phyloP scores from a whole-genome alignment of 1,140 invertebrate genomes.

The Macrobrachium rosenbergii region DNA sequence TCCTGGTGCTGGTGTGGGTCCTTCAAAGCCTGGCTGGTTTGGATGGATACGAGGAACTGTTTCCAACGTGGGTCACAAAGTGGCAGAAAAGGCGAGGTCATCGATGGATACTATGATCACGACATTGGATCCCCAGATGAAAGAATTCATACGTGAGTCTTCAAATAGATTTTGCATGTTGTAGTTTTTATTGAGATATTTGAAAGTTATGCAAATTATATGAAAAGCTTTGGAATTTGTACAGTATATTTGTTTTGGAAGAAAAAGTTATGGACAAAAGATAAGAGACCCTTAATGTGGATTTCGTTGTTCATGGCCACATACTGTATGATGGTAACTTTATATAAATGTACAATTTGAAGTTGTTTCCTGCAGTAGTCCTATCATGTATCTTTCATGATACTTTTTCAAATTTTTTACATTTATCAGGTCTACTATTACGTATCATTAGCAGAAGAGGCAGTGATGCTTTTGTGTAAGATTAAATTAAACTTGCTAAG shows the following conservation, averaged over 20 bases:
- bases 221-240: neutral
- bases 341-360: neutral
- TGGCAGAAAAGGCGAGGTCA: constrained; percentile 85
- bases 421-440: neutral
- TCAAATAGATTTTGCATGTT: neutral
- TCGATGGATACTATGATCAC: constrained; percentile 89
- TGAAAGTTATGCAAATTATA: neutral
- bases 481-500: no score
- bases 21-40: constrained; percentile 68
- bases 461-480: no score
- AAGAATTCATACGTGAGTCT: constrained; percentile 84
- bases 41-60: constrained; percentile 70
- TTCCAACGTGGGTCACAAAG: constrained; percentile 74
- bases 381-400: no score
- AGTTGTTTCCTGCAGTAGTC: neutral
- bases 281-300: no score
- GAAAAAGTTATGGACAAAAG: no score
- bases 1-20: constrained; percentile 28
- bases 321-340: neutral
- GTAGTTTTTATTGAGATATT: neutral
- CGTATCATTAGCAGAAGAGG: no score
- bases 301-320: neutral
- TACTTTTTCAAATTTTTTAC: neutral
- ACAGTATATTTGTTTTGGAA: no score
- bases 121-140: constrained; percentile 91